Percentiles rank a stretch among this genome's conserved stretches.
Evolutionary conservation across 1,140 invertebrate species (phyloP).

Genomic region (Meloidogyne hapla): DNA sequence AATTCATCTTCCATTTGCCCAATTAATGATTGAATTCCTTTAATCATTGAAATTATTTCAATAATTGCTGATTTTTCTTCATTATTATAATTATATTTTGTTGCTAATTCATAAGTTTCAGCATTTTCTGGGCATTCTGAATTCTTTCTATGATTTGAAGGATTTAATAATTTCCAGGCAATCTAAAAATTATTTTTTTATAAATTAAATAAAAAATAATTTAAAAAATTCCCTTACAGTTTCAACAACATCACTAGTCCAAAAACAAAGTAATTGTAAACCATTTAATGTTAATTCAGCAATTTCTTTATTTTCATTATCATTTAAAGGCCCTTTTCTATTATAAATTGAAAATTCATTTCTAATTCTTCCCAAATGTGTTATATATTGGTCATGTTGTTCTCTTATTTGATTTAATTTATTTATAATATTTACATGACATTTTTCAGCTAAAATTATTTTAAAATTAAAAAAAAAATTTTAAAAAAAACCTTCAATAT

Average conservation of each 20-base stretch:
- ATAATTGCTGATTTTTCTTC: slow-evolving; percentile 98
- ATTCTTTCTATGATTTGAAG: slow-evolving; percentile 94
- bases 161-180: slow-evolving; percentile 91
- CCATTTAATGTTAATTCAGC: slow-evolving; percentile 85
- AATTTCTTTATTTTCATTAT: slow-evolving; percentile 87
- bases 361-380: slow-evolving; percentile 88
- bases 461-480: neutral
- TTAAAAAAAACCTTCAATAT: slow-evolving; percentile 68
- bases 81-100: slow-evolving; percentile 92
- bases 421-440: slow-evolving; percentile 92
- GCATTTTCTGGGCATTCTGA: slow-evolving; percentile 88
- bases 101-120: slow-evolving; percentile 98
- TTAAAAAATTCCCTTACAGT: slow-evolving; percentile 66
- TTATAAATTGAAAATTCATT: slow-evolving; percentile 74
- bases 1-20: slow-evolving; percentile 95
- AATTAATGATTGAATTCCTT: slow-evolving; percentile 95
- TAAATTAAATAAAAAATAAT: neutral
- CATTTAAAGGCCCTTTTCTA: slow-evolving; percentile 76
- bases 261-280: slow-evolving; percentile 87
- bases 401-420: slow-evolving; percentile 90
- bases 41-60: slow-evolving; percentile 92
- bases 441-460: slow-evolving; percentile 67
- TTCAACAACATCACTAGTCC: slow-evolving; percentile 96
- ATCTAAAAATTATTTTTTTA: neutral
- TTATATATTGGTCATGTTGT: slow-evolving; percentile 95